These are phyloP conservation scores for Falco naumanni DNA, from an alignment of 2,797 vertebrate genomes.

Conservation along the genomic window DNA sequence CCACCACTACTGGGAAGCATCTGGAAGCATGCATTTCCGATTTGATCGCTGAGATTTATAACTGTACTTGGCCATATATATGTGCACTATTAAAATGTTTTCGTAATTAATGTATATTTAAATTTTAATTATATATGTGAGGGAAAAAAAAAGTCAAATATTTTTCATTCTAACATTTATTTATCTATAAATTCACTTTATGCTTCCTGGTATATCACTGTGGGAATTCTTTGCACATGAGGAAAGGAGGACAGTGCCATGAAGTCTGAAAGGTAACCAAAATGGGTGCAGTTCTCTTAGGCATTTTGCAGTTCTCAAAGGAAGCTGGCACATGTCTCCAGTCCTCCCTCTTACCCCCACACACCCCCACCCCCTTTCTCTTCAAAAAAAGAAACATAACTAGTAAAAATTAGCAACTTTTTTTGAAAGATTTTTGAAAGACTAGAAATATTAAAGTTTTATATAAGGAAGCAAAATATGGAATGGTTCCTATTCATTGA, in stretches of 20 bases:
- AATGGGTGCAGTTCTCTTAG: background rate
- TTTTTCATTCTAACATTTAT: background rate
- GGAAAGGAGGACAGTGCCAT: background rate
- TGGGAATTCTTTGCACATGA: background rate
- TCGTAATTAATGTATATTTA: background rate
- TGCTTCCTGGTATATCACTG: background rate
- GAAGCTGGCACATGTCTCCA: background rate
- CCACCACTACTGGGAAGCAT: background rate
- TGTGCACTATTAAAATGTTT: background rate
- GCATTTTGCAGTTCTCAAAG: background rate
- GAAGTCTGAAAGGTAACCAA: background rate
- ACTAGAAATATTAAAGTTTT: background rate
- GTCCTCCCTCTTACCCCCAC: background rate
- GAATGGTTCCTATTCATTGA: background rate
- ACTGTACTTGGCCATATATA: background rate
- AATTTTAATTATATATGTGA: background rate
- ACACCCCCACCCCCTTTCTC: background rate
- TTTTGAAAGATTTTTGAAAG: background rate
- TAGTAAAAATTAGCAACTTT: background rate
- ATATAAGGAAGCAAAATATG: background rate
- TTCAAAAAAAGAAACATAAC: background rate
- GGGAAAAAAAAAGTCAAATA: background rate
- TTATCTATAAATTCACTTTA: background rate
- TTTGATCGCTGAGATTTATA: slow-evolving; percentile 19
- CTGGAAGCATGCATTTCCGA: background rate